These are phyloP conservation scores for Carcharodon carcharias DNA, from an alignment of 2,797 vertebrate species.

Conservation along the genomic window DNA sequence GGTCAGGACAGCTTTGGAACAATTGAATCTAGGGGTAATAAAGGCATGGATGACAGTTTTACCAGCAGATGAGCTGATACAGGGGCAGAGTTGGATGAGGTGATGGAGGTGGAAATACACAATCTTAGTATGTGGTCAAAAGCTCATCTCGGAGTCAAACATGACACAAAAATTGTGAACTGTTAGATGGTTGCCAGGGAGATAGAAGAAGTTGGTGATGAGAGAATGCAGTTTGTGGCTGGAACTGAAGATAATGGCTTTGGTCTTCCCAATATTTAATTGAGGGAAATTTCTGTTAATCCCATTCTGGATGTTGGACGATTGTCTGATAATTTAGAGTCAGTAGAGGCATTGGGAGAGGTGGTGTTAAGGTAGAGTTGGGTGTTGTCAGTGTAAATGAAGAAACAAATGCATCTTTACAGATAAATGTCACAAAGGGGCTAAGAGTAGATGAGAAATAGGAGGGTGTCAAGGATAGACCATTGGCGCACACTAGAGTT, in stretches of 20 bases:
- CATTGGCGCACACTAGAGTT: background rate
- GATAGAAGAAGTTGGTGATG: background rate
- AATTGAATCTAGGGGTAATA: background rate
- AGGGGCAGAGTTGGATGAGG: too few species aligned
- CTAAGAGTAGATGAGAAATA: background rate
- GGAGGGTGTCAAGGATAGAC: background rate
- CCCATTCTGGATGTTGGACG: background rate
- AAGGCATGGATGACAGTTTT: background rate
- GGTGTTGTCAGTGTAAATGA: background rate
- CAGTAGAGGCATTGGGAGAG: background rate
- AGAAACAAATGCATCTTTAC: too few species aligned
- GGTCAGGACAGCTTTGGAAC: background rate
- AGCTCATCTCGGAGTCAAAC: background rate
- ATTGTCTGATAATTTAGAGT: background rate
- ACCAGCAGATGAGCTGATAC: background rate
- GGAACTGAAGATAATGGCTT: too few species aligned
- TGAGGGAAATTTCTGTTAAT: too few species aligned
- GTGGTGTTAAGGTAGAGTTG: background rate
- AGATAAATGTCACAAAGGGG: background rate
- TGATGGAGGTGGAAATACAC: background rate
- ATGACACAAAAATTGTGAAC: background rate
- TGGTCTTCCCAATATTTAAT: too few species aligned
- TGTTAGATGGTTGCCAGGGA: background rate
- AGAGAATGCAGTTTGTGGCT: background rate
- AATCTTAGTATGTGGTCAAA: background rate